Percentiles rank a stretch among this genome's conserved stretches.
Conservation (phyloP, 2,888 invertebrate genomes). For the Andricus quercusramuli region DNA sequence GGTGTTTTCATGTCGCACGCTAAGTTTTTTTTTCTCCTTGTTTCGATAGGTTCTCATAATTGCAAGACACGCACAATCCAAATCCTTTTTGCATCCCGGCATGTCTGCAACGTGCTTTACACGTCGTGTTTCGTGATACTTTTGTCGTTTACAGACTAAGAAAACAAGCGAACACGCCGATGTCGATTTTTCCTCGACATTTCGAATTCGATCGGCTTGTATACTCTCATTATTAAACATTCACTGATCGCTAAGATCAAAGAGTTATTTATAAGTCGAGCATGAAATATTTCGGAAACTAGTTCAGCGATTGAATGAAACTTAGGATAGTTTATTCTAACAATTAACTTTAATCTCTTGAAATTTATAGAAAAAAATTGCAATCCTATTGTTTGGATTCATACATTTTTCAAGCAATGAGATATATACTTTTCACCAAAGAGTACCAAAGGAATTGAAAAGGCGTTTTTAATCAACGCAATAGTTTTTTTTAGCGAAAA, state of each 20-base stretch:
- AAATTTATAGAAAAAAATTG: not conserved
- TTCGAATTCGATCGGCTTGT: constrained; percentile 34
- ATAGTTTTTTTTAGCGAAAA: constrained; percentile 39
- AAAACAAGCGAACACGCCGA: constrained; percentile 53
- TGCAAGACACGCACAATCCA: constrained; percentile 39
- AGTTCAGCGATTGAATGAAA: not conserved
- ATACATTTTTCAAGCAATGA: no score
- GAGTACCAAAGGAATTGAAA: no score
- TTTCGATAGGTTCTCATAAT: constrained; percentile 17
- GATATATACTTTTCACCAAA: no score
- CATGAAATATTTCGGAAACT: not conserved
- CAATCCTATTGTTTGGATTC: not conserved
- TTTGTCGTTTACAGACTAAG: constrained; percentile 54
- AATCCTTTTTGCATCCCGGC: constrained; percentile 48
- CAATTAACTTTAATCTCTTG: not conserved
- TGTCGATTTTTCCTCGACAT: constrained; percentile 33
- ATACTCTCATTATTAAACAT: constrained; percentile 14
- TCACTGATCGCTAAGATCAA: constrained; percentile 20
- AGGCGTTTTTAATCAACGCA: not conserved
- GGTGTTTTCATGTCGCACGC: constrained; percentile 37
- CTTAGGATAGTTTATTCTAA: no score
- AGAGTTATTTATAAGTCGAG: not conserved
- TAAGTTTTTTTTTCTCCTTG: constrained; percentile 14
- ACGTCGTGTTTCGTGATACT: constrained; percentile 55
- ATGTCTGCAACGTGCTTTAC: constrained; percentile 54